phyloP scores from a whole-genome alignment of 2,797 vertebrate species.

The Bufotes viridis region DNA sequence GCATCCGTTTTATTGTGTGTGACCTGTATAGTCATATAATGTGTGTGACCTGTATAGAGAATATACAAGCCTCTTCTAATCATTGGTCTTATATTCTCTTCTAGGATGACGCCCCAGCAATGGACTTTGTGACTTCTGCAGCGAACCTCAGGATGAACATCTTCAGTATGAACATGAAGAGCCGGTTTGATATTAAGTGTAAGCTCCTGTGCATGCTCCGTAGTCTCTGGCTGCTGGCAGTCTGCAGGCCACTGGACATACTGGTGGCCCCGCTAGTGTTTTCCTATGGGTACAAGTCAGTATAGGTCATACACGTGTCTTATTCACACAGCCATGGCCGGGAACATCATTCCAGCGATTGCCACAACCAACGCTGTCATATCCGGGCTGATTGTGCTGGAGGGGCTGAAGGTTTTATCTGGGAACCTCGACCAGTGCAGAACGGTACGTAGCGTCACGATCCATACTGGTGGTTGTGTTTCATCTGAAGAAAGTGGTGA shows the following conservation, averaged over 20 bases:
- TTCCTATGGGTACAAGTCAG: no score
- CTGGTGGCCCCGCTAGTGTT: not conserved
- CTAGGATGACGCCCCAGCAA: slow-evolving; percentile 91
- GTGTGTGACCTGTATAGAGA: no score
- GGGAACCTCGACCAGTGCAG: slow-evolving; percentile 92
- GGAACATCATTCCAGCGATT: slow-evolving; percentile 98
- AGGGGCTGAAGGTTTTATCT: slow-evolving; percentile 92
- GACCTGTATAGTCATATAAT: no score
- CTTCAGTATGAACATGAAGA: slow-evolving; percentile 99
- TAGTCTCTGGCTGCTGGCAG: not conserved
- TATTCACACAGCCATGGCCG: slow-evolving; percentile 89
- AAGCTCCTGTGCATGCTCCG: slow-evolving; percentile 69
- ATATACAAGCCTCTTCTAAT: no score
- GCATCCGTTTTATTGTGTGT: no score
- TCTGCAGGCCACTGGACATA: not conserved
- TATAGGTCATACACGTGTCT: not conserved
- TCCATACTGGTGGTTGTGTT: not conserved
- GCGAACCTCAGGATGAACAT: slow-evolving; percentile 96
- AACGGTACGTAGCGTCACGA: slow-evolving; percentile 78
- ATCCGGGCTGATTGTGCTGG: slow-evolving; percentile 96
- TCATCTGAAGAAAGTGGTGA: no score
- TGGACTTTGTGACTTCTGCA: slow-evolving; percentile 97
- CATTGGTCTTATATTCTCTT: not conserved
- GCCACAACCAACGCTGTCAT: slow-evolving; percentile 98
- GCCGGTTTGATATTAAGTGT: slow-evolving; percentile 98